Evolutionary conservation across 2,888 invertebrate species (phyloP), one percentile per base, ranked within the genome.

Genomic region (Catonia carolina): DNA sequence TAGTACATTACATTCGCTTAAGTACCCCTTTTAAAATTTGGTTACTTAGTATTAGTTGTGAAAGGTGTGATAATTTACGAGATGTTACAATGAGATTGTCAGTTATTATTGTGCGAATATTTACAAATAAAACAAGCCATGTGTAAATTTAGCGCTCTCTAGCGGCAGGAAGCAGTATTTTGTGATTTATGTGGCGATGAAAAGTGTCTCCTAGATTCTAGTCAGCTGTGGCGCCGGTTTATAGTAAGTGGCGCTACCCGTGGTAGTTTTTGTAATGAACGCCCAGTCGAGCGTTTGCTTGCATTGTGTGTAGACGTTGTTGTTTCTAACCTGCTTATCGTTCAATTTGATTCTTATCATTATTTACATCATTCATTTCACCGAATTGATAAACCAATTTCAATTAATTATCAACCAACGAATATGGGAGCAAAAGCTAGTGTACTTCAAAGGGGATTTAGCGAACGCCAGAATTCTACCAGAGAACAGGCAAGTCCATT

Each of bases 391-490:
- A 20, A 20, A 7, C 20, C n/a, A n/a, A 5, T 20, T 45, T 45
- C 10, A 20, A 3, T 3, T n/a, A 18, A 45, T 22, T 18, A 45
- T 27, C 8, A 6, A 18, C 23, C 18, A 35, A 51, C 36, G 51
- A 51, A 36, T 51, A 57, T 57, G 57, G 57, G 57, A 53, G 57
- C 57, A 33, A 57, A 57, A 41, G 57, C 57, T 22, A 57, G 57
- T 53, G 57, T 57, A 27, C 51, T 57, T 14, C 57, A 53, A 33
- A 53, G 51, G 23, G 57, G 57, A 53, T 53, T 53, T 36, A 51
- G 52, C 20, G 57, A 57, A 33, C 47, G 57, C 39, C 57, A 57
- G 49, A 48, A 49, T 41, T 57, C 57, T 18, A 49, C 57, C 8
- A 53, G 53, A 27, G 53, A 53, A 20, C 57, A 57, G 57, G 57